Conservation (phyloP, 2,113 vertebrate genomes). For the Daubentonia madagascariensis region DNA sequence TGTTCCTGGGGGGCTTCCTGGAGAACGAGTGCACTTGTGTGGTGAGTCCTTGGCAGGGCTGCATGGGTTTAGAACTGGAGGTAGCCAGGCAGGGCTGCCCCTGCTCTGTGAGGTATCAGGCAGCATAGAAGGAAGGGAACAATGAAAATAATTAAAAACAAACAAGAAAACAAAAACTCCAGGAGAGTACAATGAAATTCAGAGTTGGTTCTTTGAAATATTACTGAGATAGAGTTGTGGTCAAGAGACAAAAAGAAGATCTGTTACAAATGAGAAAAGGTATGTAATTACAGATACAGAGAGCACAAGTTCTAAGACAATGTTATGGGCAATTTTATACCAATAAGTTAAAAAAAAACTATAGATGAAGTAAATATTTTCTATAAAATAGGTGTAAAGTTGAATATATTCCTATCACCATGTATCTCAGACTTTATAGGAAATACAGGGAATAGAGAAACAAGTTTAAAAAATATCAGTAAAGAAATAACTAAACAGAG, state of each 20-base stretch:
- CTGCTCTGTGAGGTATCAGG: not conserved
- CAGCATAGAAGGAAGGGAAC: not conserved
- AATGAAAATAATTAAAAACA: not conserved
- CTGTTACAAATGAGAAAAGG: not conserved
- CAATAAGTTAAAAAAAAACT: not conserved
- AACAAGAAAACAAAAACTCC: not conserved
- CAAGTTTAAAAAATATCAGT: not conserved
- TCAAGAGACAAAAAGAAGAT: not conserved
- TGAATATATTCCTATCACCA: not conserved
- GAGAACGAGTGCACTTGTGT: not conserved
- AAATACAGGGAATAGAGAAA: slow-evolving; percentile 2
- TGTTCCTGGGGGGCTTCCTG: not conserved
- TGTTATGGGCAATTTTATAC: not conserved
- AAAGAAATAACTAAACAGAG: not conserved
- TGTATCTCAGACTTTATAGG: not conserved
- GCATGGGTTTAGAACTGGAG: not conserved
- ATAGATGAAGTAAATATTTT: not conserved
- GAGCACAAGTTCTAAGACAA: not conserved
- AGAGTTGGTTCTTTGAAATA: not conserved
- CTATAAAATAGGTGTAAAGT: not conserved
- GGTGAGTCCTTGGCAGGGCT: not conserved
- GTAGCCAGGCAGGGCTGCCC: not conserved
- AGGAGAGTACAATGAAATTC: not conserved
- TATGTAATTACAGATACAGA: not conserved
- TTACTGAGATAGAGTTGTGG: not conserved